These are phyloP conservation scores for Nomada goodeniana DNA, from an alignment of 2,888 invertebrate genomes.

Conservation along the genomic window DNA sequence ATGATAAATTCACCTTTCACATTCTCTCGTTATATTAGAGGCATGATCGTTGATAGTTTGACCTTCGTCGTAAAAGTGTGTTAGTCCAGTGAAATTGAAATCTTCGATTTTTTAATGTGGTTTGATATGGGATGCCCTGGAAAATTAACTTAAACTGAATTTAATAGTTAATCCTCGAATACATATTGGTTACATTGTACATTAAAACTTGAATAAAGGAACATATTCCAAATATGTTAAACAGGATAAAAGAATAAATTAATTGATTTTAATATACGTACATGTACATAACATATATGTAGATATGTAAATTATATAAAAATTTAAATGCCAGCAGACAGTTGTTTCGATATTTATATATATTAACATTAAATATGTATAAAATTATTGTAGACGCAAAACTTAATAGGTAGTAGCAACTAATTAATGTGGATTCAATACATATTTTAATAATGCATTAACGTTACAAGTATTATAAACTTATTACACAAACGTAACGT, in stretches of 20 bases:
- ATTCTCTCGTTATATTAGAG: conserved; percentile 44
- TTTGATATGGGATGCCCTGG: not conserved
- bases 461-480: not conserved
- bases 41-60: conserved; percentile 24
- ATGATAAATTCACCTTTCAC: conserved; percentile 64
- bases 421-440: no score
- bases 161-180: not conserved
- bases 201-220: not conserved
- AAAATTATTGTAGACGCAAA: no score
- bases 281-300: not conserved
- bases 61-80: conserved; percentile 51
- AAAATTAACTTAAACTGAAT: not conserved
- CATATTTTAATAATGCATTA: no score
- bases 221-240: no score
- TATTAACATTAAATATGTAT: no score
- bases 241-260: no score
- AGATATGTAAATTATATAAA: no score
- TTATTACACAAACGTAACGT: not conserved
- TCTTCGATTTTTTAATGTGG: conserved; percentile 24
- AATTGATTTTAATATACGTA: no score
- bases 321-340: no score
- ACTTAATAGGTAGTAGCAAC: no score
- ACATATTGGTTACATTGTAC: not conserved
- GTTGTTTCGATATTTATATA: no score
- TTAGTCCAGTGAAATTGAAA: conserved; percentile 11